Percentiles rank a stretch among this genome's conserved stretches.
Conservation (phyloP, 2,888 invertebrate genomes). For the Ganaspis brasiliensis region DNA sequence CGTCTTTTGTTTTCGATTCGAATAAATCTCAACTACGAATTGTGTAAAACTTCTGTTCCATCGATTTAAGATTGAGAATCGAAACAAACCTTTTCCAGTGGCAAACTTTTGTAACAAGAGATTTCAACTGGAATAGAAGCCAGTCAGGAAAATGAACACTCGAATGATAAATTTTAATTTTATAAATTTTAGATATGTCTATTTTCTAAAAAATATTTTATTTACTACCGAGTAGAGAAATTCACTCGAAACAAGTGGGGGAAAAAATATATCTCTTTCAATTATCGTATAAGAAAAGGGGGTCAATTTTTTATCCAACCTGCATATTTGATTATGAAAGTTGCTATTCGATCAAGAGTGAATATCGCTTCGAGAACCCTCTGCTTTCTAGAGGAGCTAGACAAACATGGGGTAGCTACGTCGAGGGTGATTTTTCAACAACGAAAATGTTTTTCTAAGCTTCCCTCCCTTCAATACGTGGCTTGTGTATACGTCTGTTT, state of each 20-base stretch:
- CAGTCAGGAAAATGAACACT: too few relatives aligned
- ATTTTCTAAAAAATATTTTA: too few relatives aligned
- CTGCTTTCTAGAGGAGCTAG: conserved; percentile 18
- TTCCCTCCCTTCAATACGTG: conserved; percentile 12
- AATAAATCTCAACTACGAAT: conserved; percentile 31
- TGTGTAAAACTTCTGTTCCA: conserved; percentile 10
- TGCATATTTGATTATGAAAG: conserved; percentile 24
- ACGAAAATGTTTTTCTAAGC: conserved; percentile 30
- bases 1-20: conserved; percentile 29
- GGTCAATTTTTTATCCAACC: neutral
- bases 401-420: conserved; percentile 35
- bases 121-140: too few relatives aligned
- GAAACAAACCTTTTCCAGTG: neutral
- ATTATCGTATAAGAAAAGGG: neutral
- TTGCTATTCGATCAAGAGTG: conserved; percentile 30
- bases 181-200: too few relatives aligned
- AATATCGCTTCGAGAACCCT: conserved; percentile 24
- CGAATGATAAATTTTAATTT: too few relatives aligned
- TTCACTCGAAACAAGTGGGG: too few relatives aligned
- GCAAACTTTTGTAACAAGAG: neutral
- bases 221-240: too few relatives aligned
- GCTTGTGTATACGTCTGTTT: conserved; percentile 23
- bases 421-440: conserved; percentile 16
- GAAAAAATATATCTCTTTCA: too few relatives aligned
- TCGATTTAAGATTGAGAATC: conserved; percentile 16